These are phyloP conservation scores for Iguana delicatissima DNA, from an alignment of 2,797 vertebrate genomes.

Conservation along the genomic window DNA sequence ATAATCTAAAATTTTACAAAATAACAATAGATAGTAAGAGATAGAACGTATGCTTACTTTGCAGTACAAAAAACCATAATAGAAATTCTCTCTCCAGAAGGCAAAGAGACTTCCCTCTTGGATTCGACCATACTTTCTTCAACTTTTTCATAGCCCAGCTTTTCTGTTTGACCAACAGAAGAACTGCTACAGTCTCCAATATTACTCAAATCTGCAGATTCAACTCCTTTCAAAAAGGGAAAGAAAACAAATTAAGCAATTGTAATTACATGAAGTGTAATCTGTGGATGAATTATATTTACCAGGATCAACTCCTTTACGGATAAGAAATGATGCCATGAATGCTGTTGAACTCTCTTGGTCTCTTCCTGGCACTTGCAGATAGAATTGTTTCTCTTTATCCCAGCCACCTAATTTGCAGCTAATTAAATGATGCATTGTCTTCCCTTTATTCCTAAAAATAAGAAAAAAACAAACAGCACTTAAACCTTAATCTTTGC, in stretches of 20 bases:
- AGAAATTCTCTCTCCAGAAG: conserved; percentile 69
- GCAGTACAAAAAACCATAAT: conserved; percentile 76
- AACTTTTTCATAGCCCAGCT: conserved; percentile 10
- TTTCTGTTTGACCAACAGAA: conserved; percentile 17
- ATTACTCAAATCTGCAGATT: conserved; percentile 27
- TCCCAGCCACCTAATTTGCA: conserved; percentile 93
- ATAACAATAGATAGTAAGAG: no score
- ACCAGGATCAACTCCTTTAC: conserved; percentile 62
- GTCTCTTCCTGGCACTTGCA: conserved; percentile 56
- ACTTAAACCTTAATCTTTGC: neutral
- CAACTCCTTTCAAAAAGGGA: conserved; percentile 52
- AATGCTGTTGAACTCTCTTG: neutral
- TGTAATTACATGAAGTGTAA: neutral
- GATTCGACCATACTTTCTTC: neutral
- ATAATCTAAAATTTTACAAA: neutral
- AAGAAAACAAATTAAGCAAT: neutral
- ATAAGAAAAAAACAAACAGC: neutral
- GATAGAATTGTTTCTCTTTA: conserved; percentile 86
- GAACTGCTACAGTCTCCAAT: neutral
- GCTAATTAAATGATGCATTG: conserved; percentile 82
- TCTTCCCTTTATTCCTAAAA: conserved; percentile 88
- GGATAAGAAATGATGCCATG: conserved; percentile 24
- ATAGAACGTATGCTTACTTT: conserved; percentile 66
- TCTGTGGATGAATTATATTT: conserved; percentile 33
- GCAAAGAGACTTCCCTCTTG: conserved; percentile 62